Conservation (phyloP, 1,140 invertebrate species). For the Delia radicum region DNA sequence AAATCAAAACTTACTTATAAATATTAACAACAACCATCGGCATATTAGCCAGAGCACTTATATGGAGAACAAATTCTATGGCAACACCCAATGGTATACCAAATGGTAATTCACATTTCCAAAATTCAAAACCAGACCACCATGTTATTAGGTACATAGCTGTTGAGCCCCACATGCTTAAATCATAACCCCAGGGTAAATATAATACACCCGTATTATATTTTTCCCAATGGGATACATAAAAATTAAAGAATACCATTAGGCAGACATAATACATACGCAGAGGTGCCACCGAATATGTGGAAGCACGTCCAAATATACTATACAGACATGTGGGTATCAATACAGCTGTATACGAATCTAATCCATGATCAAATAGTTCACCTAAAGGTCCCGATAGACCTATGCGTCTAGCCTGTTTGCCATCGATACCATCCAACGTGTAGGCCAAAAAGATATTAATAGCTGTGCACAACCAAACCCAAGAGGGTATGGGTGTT, state of each 20-base stretch:
- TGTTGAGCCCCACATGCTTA: constrained; percentile 75
- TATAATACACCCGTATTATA: constrained; percentile 95
- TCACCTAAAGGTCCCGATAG: constrained; percentile 93
- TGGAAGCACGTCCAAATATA: constrained; percentile 80
- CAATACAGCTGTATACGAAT: constrained; percentile 92
- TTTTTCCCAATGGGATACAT: constrained; percentile 95
- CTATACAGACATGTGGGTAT: constrained; percentile 91
- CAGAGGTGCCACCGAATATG: constrained; percentile 65
- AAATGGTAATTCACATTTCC: constrained; percentile 77
- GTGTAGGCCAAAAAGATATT: constrained; percentile 95
- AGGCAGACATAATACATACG: constrained; percentile 84
- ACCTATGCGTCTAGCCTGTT: constrained; percentile 93
- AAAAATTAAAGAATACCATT: constrained; percentile 90
- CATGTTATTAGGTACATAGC: constrained; percentile 52
- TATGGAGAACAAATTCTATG: constrained; percentile 82
- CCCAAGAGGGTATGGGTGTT: constrained; percentile 72
- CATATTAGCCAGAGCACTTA: constrained; percentile 80
- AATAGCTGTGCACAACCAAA: constrained; percentile 79
- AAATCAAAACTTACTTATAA: constrained; percentile 74
- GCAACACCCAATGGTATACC: constrained; percentile 69
- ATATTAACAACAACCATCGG: constrained; percentile 88
- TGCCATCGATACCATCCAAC: constrained; percentile 96
- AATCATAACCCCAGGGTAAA: constrained; percentile 95
- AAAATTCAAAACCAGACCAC: constrained; percentile 73
- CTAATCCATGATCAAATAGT: constrained; percentile 98